Conservation (phyloP, 2,113 vertebrate species). For the Triplophysa dalaica region DNA sequence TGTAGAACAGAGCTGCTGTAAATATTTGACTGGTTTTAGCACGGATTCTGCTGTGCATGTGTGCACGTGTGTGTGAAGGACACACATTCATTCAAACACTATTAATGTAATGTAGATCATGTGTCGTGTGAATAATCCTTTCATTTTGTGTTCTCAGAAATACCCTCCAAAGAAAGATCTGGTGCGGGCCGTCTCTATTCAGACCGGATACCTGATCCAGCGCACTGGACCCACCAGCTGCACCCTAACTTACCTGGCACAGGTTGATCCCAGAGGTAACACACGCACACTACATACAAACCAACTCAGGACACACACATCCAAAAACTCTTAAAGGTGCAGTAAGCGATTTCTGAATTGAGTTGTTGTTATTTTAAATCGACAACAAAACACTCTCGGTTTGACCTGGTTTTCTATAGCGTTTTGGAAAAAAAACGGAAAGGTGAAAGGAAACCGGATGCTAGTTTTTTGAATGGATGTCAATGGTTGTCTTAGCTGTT, state of each 20-base stretch:
- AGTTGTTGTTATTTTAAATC: too few relatives aligned
- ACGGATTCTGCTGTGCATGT: too few relatives aligned
- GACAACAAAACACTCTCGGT: too few relatives aligned
- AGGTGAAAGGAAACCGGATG: too few relatives aligned
- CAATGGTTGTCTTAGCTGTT: too few relatives aligned
- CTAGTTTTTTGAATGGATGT: too few relatives aligned
- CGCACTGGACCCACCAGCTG: conserved; percentile 81
- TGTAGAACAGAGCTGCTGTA: neutral
- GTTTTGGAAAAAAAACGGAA: too few relatives aligned
- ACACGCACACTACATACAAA: conserved; percentile 13
- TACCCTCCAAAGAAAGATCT: conserved; percentile 91
- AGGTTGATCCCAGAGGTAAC: conserved; percentile 91
- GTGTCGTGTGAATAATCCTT: neutral
- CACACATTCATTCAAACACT: neutral
- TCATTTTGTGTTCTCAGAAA: conserved; percentile 74
- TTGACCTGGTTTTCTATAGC: too few relatives aligned
- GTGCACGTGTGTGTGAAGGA: too few relatives aligned
- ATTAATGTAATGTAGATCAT: neutral
- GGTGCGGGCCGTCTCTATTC: conserved; percentile 90
- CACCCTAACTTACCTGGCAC: conserved; percentile 89
- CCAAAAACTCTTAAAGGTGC: neutral
- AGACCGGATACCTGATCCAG: conserved; percentile 93
- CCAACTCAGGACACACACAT: neutral
- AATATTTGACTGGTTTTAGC: too few relatives aligned
- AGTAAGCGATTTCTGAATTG: too few relatives aligned